These are phyloP conservation scores for Drosophila infuscata DNA, from an alignment of 2,888 invertebrate species.

Conservation along the genomic window DNA sequence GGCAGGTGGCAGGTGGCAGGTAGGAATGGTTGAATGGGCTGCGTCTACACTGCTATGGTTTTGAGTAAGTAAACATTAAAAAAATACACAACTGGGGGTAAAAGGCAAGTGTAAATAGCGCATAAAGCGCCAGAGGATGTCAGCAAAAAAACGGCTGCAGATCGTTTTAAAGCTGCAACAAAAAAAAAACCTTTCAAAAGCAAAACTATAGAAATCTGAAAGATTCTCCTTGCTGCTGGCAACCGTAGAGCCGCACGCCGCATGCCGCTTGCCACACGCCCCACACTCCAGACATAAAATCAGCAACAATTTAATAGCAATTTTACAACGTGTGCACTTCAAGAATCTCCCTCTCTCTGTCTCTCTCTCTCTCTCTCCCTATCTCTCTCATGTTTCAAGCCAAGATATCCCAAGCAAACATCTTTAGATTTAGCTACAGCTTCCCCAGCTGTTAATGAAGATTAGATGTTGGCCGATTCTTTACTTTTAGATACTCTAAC, in stretches of 20 bases:
- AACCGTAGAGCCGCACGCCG: neutral
- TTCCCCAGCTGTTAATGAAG: conserved; percentile 62
- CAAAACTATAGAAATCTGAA: conserved; percentile 19
- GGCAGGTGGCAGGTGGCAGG: neutral
- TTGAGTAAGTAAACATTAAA: conserved; percentile 3
- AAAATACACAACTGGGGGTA: conserved; percentile 38
- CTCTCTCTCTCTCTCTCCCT: neutral
- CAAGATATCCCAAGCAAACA: conserved; percentile 1
- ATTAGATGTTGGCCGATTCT: conserved; percentile 58
- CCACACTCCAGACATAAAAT: conserved; percentile 56
- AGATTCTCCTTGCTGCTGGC: conserved; percentile 25
- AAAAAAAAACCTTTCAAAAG: neutral
- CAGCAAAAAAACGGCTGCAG: conserved; percentile 17
- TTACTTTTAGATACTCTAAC: conserved; percentile 9
- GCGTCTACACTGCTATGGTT: neutral
- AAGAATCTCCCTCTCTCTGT: neutral
- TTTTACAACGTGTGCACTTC: conserved; percentile 69
- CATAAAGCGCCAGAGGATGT: conserved; percentile 72
- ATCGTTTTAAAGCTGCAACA: neutral
- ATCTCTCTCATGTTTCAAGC: neutral
- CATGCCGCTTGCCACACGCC: neutral
- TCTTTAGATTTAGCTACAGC: conserved; percentile 3
- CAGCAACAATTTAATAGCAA: conserved; percentile 79
- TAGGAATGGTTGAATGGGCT: conserved; percentile 8
- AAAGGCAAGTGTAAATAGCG: conserved; percentile 65